Percentiles rank a stretch among this genome's conserved stretches.
Conservation (phyloP, 2,113 vertebrate species). For the Albula glossodonta region DNA sequence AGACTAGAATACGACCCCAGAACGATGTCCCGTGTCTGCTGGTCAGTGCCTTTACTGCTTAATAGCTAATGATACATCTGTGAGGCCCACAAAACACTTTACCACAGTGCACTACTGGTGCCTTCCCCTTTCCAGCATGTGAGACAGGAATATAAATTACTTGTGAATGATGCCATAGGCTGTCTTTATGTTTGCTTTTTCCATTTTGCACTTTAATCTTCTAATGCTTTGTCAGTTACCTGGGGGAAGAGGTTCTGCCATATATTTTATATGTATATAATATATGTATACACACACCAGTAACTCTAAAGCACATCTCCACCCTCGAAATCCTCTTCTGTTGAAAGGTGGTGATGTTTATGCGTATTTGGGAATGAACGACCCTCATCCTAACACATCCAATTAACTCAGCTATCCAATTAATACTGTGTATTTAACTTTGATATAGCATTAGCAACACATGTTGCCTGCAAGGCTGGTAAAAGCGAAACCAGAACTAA, state of each 20-base stretch:
- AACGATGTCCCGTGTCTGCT: neutral
- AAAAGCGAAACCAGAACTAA: neutral
- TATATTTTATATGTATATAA: neutral
- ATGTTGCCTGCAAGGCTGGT: neutral
- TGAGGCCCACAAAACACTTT: neutral
- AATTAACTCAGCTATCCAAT: neutral
- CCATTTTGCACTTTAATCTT: neutral
- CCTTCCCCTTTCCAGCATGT: neutral
- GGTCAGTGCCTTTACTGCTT: neutral
- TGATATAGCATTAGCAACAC: conserved; percentile 14
- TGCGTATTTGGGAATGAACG: too few species aligned
- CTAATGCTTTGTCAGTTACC: neutral
- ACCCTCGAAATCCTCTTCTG: too few species aligned
- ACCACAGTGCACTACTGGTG: neutral
- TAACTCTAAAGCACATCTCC: too few species aligned
- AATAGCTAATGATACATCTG: conserved; percentile 1
- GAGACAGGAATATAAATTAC: neutral
- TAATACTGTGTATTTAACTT: neutral
- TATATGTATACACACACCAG: too few species aligned
- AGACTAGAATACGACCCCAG: neutral
- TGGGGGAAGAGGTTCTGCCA: neutral
- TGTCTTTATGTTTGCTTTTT: neutral
- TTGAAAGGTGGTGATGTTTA: too few species aligned
- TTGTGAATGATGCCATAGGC: neutral
- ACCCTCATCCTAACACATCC: neutral